phyloP scores from a whole-genome alignment of 1,140 invertebrate genomes.

The Ceratoteleas bidentatus region DNA sequence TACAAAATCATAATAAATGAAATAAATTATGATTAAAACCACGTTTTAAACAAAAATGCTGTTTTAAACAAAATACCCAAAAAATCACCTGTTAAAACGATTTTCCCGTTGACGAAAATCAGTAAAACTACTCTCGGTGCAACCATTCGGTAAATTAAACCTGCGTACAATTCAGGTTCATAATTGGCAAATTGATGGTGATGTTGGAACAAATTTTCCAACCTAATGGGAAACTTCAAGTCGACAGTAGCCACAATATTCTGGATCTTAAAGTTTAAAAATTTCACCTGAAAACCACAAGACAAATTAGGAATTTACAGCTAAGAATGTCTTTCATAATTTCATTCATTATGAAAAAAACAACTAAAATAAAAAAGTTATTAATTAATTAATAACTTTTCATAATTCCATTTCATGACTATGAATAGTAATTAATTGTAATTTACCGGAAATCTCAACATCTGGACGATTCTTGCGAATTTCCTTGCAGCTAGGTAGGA shows the following conservation, averaged over 20 bases:
- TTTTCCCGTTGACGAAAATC: constrained; percentile 99
- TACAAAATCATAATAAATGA: too few relatives aligned
- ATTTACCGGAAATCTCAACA: constrained; percentile 95
- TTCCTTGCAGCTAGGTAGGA: constrained; percentile 96
- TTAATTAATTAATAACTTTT: too few relatives aligned
- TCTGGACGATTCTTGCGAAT: constrained; percentile 99
- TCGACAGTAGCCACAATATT: constrained; percentile 99
- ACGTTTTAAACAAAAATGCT: too few relatives aligned
- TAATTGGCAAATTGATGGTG: constrained; percentile 96
- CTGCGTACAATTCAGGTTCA: constrained; percentile 96
- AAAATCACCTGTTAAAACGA: constrained; percentile 93
- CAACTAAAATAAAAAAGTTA: too few relatives aligned
- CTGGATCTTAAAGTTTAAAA: constrained; percentile 98
- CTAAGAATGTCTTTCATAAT: too few relatives aligned
- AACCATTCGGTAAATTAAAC: constrained; percentile 98
- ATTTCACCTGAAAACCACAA: constrained; percentile 94
- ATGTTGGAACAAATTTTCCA: constrained; percentile 96
- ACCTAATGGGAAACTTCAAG: constrained; percentile 97
- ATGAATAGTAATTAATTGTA: constrained; percentile 25
- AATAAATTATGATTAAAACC: too few relatives aligned
- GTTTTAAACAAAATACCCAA: too few relatives aligned
- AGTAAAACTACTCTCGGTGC: constrained; percentile 96
- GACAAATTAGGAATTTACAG: too few relatives aligned
- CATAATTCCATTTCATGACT: too few relatives aligned
- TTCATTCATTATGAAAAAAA: too few relatives aligned